Base-by-base conservation (phyloP, 2,888 invertebrate species). In the Cephus pulcher region DNA sequence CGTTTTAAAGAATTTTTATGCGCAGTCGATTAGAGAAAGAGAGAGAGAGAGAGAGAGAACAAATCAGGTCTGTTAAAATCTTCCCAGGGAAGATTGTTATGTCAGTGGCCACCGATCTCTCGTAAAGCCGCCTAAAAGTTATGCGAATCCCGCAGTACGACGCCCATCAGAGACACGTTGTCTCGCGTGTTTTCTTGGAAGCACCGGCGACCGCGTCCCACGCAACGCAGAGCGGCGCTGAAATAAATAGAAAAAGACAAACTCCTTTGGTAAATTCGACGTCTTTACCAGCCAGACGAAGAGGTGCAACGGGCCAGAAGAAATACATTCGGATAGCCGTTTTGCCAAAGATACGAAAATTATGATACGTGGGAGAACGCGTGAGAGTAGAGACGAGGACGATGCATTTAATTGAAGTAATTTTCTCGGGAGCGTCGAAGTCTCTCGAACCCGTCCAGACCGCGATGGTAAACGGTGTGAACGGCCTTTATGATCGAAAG, bases 401-500 rank as follows among this genome's bases (percentile, higher is more conserved):
- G 40, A 40, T 56, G 6, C 23, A 56, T 56, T 56, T 9, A 23
- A 56, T 56, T 1, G 0, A 15, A 9, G 40, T 23, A 23, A 56
- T 23, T 23, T 56, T 23, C 40, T 23, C 23, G 40, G 23, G 40
- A 23, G 40, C 40, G 2, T 56, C 71, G 32, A 71, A 71, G 71
- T 32, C 71, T 32, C 71, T 71, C 11, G 71, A 71, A 71, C 71
- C 33, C 71, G 12, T 12, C 12, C 33, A 34, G 12, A 71, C 15
- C 0, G 9, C 1, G 15, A 71, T 80, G 77, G 68, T 30, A 70
- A 35, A 70, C 78, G 76, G 81, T 82, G 84, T 81, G 83, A 82
- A 84, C 77, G 82, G 80, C 82, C 83, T 84, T 83, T 85, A 82
- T 79, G 81, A 80, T 82, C 80, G 82, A 84, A 82, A 85, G 81